These are phyloP conservation scores for Stegostoma tigrinum DNA, from an alignment of 2,113 vertebrate species.

Conservation along the genomic window DNA sequence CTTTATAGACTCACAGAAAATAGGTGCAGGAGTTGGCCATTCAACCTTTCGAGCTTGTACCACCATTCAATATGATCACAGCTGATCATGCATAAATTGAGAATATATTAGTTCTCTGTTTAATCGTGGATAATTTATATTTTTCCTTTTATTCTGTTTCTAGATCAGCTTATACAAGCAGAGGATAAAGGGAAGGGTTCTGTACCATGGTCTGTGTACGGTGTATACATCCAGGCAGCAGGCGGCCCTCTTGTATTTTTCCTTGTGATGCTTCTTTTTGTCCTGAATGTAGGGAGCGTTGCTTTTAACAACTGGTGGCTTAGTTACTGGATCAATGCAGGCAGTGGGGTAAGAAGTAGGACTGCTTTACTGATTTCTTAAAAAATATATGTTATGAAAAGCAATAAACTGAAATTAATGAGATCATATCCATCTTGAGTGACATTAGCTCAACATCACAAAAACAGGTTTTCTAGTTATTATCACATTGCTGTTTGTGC, in stretches of 20 bases:
- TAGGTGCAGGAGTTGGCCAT: no score
- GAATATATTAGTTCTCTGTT: neutral
- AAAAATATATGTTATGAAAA: neutral
- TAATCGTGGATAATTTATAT: neutral
- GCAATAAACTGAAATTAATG: neutral
- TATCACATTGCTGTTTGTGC: neutral
- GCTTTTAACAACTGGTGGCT: slow-evolving; percentile 93
- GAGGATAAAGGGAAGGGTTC: slow-evolving; percentile 80
- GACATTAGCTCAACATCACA: neutral
- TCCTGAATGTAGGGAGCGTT: slow-evolving; percentile 81
- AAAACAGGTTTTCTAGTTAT: neutral
- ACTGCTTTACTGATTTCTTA: neutral
- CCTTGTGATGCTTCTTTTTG: slow-evolving; percentile 72
- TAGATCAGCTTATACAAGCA: slow-evolving; percentile 68
- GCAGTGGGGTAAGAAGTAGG: slow-evolving; percentile 74
- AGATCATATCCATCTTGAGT: neutral
- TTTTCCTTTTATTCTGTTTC: neutral
- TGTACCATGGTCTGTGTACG: slow-evolving; percentile 75
- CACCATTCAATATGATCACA: no score
- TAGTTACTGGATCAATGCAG: slow-evolving; percentile 92
- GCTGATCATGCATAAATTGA: neutral
- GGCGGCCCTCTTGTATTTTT: slow-evolving; percentile 76
- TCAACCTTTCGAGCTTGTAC: no score
- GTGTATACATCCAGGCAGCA: slow-evolving; percentile 73
- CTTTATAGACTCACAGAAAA: neutral